Evolutionary conservation across 2,888 invertebrate species (phyloP).

Genomic region (Cryptops parisi): DNA sequence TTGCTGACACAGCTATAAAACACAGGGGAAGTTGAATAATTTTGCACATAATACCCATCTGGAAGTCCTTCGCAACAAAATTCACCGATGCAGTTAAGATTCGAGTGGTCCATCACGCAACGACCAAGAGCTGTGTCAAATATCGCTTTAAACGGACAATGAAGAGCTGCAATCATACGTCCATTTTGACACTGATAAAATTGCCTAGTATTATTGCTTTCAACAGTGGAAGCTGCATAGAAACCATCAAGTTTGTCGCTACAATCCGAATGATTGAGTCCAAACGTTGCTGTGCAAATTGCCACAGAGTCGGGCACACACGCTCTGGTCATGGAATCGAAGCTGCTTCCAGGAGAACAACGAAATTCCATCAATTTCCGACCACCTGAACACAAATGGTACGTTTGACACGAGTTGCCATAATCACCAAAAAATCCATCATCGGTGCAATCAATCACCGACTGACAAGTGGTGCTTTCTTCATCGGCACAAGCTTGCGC

Average conservation of each 20-base stretch:
- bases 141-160: slow-evolving; percentile 7
- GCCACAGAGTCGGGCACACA: slow-evolving; percentile 1
- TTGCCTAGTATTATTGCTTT: slow-evolving; percentile 16
- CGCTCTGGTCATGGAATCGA: background rate
- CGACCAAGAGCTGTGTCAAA: slow-evolving; percentile 6
- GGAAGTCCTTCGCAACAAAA: slow-evolving; percentile 19
- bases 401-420: background rate
- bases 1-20: slow-evolving; percentile 19
- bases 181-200: slow-evolving; percentile 20
- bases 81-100: background rate
- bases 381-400: background rate
- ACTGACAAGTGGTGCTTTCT: slow-evolving; percentile 1
- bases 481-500: slow-evolving; percentile 3
- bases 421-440: slow-evolving; percentile 2
- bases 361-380: slow-evolving; percentile 1
- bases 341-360: slow-evolving; percentile 1
- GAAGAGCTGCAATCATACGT: background rate
- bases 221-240: slow-evolving; percentile 17
- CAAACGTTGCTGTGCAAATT: slow-evolving; percentile 15
- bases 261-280: slow-evolving; percentile 13
- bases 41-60: slow-evolving; percentile 20
- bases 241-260: slow-evolving; percentile 19
- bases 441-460: background rate
- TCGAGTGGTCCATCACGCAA: slow-evolving; percentile 1
- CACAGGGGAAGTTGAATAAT: slow-evolving; percentile 14